A percentile compares a stretch with the other conserved stretches of the same genome.
phyloP scores from a whole-genome alignment of 2,888 invertebrate species.

The Pristionchus exspectatus region DNA sequence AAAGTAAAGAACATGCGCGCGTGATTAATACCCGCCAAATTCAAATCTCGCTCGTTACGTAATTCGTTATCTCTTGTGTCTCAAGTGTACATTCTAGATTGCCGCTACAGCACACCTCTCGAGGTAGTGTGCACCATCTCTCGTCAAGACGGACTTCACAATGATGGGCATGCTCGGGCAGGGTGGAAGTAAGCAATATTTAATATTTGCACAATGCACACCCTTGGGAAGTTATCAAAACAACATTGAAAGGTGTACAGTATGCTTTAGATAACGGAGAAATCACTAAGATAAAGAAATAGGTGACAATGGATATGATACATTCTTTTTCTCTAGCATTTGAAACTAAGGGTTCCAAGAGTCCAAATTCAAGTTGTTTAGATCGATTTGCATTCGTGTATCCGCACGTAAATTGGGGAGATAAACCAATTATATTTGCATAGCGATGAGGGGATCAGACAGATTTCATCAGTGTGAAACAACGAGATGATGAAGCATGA shows the following conservation, averaged over 20 bases:
- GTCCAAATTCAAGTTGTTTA: too few relatives aligned
- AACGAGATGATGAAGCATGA: neutral
- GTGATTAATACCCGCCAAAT: neutral
- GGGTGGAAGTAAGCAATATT: conserved; percentile 12
- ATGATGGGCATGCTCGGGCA: conserved; percentile 49
- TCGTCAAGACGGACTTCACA: conserved; percentile 25
- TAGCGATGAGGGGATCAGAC: neutral
- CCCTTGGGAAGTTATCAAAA: neutral
- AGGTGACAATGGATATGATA: too few relatives aligned
- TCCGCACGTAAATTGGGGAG: neutral
- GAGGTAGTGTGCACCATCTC: conserved; percentile 34
- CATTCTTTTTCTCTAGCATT: too few relatives aligned
- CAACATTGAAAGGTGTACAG: neutral
- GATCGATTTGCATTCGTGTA: neutral
- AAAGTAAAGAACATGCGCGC: neutral
- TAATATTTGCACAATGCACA: neutral
- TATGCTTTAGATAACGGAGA: neutral
- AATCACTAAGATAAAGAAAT: too few relatives aligned
- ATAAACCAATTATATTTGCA: conserved; percentile 28
- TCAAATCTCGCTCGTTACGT: neutral
- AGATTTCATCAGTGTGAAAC: neutral
- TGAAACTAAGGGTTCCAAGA: too few relatives aligned
- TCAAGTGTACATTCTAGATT: conserved; percentile 2
- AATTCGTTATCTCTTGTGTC: neutral
- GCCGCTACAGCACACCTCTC: conserved; percentile 41